These are phyloP conservation scores for Triplophysa yarkandensis DNA, from an alignment of 2,797 vertebrate species.

Conservation along the genomic window DNA sequence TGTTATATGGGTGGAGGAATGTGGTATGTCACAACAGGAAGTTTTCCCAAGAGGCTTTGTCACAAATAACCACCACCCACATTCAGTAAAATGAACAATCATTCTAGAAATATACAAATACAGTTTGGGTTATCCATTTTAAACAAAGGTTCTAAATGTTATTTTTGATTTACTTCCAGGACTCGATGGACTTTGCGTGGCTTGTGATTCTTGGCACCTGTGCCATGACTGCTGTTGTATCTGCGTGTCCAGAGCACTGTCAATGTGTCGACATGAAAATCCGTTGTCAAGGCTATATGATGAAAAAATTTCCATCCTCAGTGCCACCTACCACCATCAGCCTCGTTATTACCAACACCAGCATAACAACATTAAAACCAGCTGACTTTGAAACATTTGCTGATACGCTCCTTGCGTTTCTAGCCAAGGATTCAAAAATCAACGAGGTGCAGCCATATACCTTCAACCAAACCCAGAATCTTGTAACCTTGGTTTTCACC, in stretches of 20 bases:
- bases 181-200: constrained; percentile 65
- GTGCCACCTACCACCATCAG: constrained; percentile 54
- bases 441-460: constrained; percentile 74
- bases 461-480: constrained; percentile 75
- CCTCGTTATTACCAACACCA: constrained; percentile 59
- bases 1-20: constrained; percentile 5
- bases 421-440: constrained; percentile 59
- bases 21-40: constrained; percentile 21
- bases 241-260: constrained; percentile 68
- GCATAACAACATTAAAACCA: constrained; percentile 65
- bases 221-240: constrained; percentile 55
- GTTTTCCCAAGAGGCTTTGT: background rate
- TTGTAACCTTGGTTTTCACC: constrained; percentile 75
- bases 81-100: background rate
- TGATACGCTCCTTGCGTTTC: constrained; percentile 53
- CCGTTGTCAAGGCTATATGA: constrained; percentile 51
- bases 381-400: constrained; percentile 64
- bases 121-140: background rate
- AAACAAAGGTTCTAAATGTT: background rate
- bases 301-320: constrained; percentile 66
- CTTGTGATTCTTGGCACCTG: constrained; percentile 63
- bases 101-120: background rate
- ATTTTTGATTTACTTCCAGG: constrained; percentile 57
- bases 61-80: background rate
- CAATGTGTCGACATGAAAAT: constrained; percentile 51